Evolutionary conservation across 2,888 invertebrate species (phyloP).

Genomic region (Therioaphis trifolii): DNA sequence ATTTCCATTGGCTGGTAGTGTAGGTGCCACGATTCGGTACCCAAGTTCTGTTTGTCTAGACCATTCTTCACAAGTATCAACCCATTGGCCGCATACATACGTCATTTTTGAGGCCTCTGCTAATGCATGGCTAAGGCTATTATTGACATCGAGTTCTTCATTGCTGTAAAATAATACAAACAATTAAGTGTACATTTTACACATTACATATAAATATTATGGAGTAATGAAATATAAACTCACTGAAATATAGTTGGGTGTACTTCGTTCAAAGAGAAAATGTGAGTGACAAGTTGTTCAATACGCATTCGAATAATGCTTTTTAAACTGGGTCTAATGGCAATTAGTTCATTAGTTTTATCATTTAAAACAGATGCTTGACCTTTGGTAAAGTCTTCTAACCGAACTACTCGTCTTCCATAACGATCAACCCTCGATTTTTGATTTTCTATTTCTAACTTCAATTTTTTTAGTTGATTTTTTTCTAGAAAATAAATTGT

Average conservation of each 20-base stretch:
- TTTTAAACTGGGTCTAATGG: conserved; percentile 73
- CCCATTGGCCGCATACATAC: conserved; percentile 84
- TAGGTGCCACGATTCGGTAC: conserved; percentile 85
- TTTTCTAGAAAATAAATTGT: conserved; percentile 67
- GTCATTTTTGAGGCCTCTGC: conserved; percentile 83
- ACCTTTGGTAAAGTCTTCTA: conserved; percentile 73
- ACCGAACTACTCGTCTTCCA: conserved; percentile 74
- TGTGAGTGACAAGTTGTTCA: conserved; percentile 75
- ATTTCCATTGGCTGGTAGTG: conserved; percentile 85
- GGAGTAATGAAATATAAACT: not conserved
- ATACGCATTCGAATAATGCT: conserved; percentile 73
- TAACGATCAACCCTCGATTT: conserved; percentile 74
- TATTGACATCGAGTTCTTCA: conserved; percentile 66
- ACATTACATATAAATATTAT: too few species aligned
- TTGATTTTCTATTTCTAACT: conserved; percentile 70
- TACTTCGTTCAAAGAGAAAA: conserved; percentile 75
- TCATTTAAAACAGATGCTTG: conserved; percentile 72
- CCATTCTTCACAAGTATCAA: conserved; percentile 74
- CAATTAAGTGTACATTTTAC: conserved; percentile 13
- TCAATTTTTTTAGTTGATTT: conserved; percentile 68
- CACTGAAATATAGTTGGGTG: conserved; percentile 69
- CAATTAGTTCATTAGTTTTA: conserved; percentile 64
- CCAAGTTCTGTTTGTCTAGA: conserved; percentile 73
- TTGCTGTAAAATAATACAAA: conserved; percentile 42
- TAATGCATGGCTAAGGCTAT: conserved; percentile 72